These are phyloP conservation scores for Amblyopsis rosae DNA, from an alignment of 2,113 vertebrate species.

Conservation along the genomic window DNA sequence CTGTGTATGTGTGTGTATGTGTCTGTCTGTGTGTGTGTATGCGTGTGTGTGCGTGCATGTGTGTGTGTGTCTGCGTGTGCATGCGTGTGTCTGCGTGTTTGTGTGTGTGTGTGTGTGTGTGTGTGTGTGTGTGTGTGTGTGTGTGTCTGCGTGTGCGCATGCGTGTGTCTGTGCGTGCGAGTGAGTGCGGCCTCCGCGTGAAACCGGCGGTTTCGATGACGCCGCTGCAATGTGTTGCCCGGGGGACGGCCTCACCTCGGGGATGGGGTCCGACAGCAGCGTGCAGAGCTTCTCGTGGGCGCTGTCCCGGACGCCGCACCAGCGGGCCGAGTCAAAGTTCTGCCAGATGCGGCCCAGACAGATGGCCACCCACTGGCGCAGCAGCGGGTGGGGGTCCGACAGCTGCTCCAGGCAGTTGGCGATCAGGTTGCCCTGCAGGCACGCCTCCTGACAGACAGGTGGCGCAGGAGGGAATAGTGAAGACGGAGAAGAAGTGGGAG, in stretches of 20 bases:
- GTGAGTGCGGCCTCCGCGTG: constrained; percentile 3
- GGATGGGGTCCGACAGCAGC: constrained; percentile 92
- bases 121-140: background rate
- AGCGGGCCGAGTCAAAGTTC: constrained; percentile 95
- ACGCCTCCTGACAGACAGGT: constrained; percentile 83
- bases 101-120: background rate
- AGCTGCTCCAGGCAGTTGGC: constrained; percentile 98
- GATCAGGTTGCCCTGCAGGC: constrained; percentile 95
- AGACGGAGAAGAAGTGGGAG: background rate
- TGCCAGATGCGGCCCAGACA: constrained; percentile 97
- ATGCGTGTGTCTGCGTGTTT: background rate
- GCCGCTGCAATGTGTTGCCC: background rate
- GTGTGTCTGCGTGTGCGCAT: background rate
- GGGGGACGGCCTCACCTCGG: constrained; percentile 80
- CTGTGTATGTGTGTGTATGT: background rate
- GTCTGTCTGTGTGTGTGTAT: background rate
- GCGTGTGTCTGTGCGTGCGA: background rate
- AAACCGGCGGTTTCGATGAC: constrained; percentile 6
- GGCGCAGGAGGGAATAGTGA: background rate
- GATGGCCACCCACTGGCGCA: constrained; percentile 98
- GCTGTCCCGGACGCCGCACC: constrained; percentile 96
- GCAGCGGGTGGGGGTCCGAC: constrained; percentile 90
- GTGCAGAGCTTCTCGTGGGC: constrained; percentile 98
- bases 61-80: background rate
- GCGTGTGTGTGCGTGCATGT: background rate